These are phyloP conservation scores for Xiphydria camelus DNA, from an alignment of 2,888 invertebrate genomes.

Conservation along the genomic window DNA sequence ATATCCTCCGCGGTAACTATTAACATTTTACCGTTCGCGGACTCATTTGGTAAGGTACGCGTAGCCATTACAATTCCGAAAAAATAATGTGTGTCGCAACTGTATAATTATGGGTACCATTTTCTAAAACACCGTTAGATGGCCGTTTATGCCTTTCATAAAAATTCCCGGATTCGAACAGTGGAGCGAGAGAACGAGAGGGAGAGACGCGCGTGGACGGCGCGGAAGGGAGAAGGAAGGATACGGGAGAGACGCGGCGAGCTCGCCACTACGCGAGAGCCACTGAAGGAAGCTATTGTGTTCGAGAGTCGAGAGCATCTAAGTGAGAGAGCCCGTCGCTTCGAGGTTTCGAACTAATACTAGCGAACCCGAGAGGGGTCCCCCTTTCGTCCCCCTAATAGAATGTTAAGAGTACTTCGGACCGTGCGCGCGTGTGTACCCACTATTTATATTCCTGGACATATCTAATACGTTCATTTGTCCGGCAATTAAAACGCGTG, in stretches of 20 bases:
- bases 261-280: no score
- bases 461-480: slow-evolving; percentile 44
- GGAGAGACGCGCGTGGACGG: no score
- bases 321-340: slow-evolving; percentile 6
- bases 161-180: slow-evolving; percentile 38
- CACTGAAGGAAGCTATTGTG: slow-evolving; percentile 28
- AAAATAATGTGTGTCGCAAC: slow-evolving; percentile 44
- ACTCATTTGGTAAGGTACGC: slow-evolving; percentile 30
- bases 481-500: slow-evolving; percentile 47
- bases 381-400: slow-evolving; percentile 26
- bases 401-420: slow-evolving; percentile 38
- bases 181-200: slow-evolving; percentile 9
- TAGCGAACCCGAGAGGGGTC: neutral
- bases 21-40: slow-evolving; percentile 34
- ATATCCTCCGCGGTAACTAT: slow-evolving; percentile 27
- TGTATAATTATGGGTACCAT: slow-evolving; percentile 46
- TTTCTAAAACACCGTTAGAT: slow-evolving; percentile 40
- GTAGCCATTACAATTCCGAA: slow-evolving; percentile 39
- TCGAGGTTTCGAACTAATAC: neutral
- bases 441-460: slow-evolving; percentile 36
- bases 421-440: slow-evolving; percentile 9
- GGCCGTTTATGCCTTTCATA: slow-evolving; percentile 37
- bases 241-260: no score
- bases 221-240: no score
- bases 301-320: slow-evolving; percentile 23